Percentiles rank a stretch among this genome's conserved stretches.
phyloP scores from a whole-genome alignment of 2,113 vertebrate species.

The Capreolus pygargus region DNA sequence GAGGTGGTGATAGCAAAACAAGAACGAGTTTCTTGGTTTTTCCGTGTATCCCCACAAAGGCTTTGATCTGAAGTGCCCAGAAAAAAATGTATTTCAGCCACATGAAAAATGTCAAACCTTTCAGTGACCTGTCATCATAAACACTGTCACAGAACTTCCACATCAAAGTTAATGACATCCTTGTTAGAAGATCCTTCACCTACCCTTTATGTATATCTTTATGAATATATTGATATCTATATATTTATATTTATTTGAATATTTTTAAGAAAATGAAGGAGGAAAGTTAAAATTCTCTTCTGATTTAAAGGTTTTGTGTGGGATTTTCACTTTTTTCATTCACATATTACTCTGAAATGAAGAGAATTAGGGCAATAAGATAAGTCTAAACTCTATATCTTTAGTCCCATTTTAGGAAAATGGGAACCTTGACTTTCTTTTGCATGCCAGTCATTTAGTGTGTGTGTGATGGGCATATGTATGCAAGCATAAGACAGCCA shows the following conservation, averaged over 20 bases:
- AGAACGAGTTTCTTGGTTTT: too few relatives aligned
- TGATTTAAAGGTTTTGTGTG: conserved; percentile 55
- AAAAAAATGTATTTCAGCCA: too few relatives aligned
- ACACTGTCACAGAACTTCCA: background rate
- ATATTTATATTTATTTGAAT: background rate
- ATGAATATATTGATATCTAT: background rate
- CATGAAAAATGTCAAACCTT: too few relatives aligned
- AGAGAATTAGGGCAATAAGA: background rate
- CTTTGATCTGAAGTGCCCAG: too few relatives aligned
- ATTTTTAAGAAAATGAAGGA: conserved; percentile 47
- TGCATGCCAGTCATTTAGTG: too few relatives aligned
- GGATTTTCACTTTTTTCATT: background rate
- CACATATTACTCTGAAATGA: conserved; percentile 46
- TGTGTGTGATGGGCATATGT: too few relatives aligned
- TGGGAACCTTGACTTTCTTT: background rate
- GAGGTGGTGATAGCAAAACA: too few relatives aligned
- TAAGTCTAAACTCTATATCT: conserved; percentile 48
- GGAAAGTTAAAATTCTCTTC: conserved; percentile 67
- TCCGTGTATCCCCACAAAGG: too few relatives aligned
- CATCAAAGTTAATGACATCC: background rate
- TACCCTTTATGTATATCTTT: background rate
- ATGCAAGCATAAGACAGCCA: background rate
- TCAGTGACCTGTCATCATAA: background rate
- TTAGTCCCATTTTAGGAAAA: background rate
- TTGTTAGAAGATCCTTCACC: background rate